A percentile compares a stretch with the other conserved stretches of the same genome.
These are phyloP conservation scores for Enoplosus armatus DNA, from an alignment of 2,797 vertebrate species.

Conservation along the genomic window DNA sequence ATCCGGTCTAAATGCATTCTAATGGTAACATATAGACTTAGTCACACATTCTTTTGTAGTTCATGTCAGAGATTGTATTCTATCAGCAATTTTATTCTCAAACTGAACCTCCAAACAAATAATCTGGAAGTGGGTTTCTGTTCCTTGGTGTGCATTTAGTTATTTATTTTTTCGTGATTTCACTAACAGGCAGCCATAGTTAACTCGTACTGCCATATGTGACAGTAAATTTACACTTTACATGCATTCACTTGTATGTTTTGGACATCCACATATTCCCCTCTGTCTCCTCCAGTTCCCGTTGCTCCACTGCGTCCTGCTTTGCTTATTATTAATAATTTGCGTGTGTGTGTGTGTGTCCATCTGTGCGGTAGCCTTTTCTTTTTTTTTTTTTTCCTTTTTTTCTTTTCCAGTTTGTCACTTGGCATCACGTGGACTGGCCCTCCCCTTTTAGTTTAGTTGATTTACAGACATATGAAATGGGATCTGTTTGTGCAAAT, in stretches of 20 bases:
- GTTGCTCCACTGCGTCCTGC: slow-evolving; percentile 14
- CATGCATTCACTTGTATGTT: not conserved
- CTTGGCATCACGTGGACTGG: not conserved
- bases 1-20: too few relatives aligned
- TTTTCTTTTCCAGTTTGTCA: slow-evolving; percentile 21
- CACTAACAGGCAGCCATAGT: not conserved
- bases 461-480: slow-evolving; percentile 45
- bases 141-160: not conserved
- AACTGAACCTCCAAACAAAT: not conserved
- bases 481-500: slow-evolving; percentile 53
- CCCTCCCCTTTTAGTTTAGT: slow-evolving; percentile 24
- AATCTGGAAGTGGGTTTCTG: not conserved
- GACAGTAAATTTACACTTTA: not conserved
- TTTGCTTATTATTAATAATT: slow-evolving; percentile 44
- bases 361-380: slow-evolving; percentile 9
- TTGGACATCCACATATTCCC: not conserved
- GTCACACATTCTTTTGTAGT: not conserved
- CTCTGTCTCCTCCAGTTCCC: not conserved
- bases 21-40: not conserved
- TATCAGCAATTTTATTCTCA: not conserved
- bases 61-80: not conserved
- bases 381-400: too few relatives aligned
- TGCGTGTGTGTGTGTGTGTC: too few relatives aligned
- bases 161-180: not conserved
- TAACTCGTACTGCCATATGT: not conserved